Percentiles rank a stretch among this genome's conserved stretches.
phyloP scores from a whole-genome alignment of 2,797 vertebrate genomes.

The Cyprinella venusta region DNA sequence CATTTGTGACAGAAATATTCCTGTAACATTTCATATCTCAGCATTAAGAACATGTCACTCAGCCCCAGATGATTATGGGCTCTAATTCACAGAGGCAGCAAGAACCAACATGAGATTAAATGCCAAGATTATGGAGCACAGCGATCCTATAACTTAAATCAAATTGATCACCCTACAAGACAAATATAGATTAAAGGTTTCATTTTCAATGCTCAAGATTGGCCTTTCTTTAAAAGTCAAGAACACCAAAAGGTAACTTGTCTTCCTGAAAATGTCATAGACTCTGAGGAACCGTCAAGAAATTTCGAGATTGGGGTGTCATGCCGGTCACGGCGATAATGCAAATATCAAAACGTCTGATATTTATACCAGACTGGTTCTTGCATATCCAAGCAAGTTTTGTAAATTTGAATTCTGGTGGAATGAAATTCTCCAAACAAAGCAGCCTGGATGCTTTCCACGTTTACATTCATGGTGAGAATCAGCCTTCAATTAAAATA shows the following conservation, averaged over 20 bases:
- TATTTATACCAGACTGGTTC: neutral
- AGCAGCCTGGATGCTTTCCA: neutral
- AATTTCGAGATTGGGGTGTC: neutral
- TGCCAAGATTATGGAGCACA: neutral
- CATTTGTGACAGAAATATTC: conserved; percentile 21
- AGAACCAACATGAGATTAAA: conserved; percentile 2
- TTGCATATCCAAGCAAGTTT: neutral
- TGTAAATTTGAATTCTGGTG: conserved; percentile 12
- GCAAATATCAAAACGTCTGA: conserved; percentile 31
- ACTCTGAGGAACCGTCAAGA: conserved; percentile 3
- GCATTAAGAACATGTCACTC: conserved; percentile 25
- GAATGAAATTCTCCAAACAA: conserved; percentile 6
- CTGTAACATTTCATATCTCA: conserved; percentile 8
- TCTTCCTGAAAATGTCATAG: conserved; percentile 24
- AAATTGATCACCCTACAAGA: conserved; percentile 11
- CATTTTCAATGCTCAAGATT: conserved; percentile 3
- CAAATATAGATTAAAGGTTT: conserved; percentile 34
- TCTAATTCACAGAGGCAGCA: conserved; percentile 18
- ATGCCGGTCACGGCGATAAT: conserved; percentile 24
- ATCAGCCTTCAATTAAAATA: conserved; percentile 13
- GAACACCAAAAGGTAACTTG: conserved; percentile 14
- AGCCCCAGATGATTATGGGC: neutral
- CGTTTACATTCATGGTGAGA: conserved; percentile 8
- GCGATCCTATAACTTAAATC: neutral
- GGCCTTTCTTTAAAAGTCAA: conserved; percentile 29